Base-by-base conservation (phyloP, 1,140 invertebrate species). In the Lordiphosa clarofinis region DNA sequence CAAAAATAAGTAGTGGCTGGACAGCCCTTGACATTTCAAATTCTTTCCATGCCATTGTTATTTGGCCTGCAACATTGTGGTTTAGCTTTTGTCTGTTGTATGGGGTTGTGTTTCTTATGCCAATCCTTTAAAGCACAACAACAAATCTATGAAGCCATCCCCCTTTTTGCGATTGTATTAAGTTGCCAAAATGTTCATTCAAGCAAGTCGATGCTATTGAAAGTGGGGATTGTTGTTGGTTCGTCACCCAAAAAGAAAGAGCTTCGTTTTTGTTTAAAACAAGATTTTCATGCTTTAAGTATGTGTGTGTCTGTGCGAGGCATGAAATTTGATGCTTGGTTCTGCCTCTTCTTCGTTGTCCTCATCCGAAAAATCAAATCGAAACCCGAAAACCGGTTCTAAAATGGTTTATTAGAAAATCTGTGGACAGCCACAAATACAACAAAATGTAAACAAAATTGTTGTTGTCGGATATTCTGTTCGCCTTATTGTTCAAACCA, bases 371-470 rank as follows among this genome's bases (percentile, higher is more conserved):
- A 46, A 59, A 64, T 43, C 55, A 64, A 59, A 50, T 36, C 9
- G 4, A 33, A 24, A 49, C 35, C 56, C 54, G 31, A 82, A 76
- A 84, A 82, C 76, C 78, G 78, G 78, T 82, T 82, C 46, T 69
- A 53, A 69, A 82, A 82, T 82, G 78, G 72, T 82, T 84, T 82
- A 82, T 82, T 82, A 82, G 76, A 82, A 82, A 82, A 82, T 82
- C 76, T 84, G 67, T 84, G 52, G 74, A 65, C 65, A 67, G 61
- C 55, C 71, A 59, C 52, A 56, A 65, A 54, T 35, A 55, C 56
- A 66, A 63, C 49, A 79, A 81, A 82, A 82, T 82, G 71, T 81
- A 81, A 81, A 81, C 76, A 81, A 82, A 75, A 81, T 40, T 57
- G 59, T 44, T 60, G 49, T 52, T 50, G 59, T 40, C 56, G 24